A percentile compares a stretch with the other conserved stretches of the same genome.
Evolutionary conservation across 2,888 invertebrate species (phyloP).

Genomic region (Crossocerus cetratus): DNA sequence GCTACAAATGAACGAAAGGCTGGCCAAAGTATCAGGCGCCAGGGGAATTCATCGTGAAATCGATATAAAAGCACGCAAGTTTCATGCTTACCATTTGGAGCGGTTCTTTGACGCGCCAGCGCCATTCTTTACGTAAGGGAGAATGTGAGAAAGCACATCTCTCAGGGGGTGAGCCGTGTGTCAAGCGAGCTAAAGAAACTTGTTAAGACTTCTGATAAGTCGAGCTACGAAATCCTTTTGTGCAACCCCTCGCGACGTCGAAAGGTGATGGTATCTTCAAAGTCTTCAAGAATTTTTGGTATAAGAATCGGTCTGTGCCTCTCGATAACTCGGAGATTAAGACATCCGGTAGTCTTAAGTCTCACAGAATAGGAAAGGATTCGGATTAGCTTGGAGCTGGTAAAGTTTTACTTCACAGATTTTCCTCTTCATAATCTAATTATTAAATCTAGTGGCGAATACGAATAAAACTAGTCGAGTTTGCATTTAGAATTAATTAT

Average conservation of each 20-base stretch:
- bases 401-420: no score
- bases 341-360: not conserved
- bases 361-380: not conserved
- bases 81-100: not conserved
- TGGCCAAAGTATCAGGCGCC: no score
- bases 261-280: constrained; percentile 2
- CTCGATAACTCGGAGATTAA: not conserved
- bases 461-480: no score
- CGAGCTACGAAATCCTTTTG: constrained; percentile 8
- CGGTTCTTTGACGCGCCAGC: not conserved
- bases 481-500: no score
- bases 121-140: not conserved
- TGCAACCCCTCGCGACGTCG: not conserved
- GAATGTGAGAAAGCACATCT: not conserved
- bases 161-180: not conserved
- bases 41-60: not conserved
- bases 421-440: no score
- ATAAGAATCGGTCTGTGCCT: not conserved
- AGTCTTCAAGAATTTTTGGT: not conserved
- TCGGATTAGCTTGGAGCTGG: no score
- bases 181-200: constrained; percentile 12
- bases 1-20: no score
- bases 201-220: constrained; percentile 33
- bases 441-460: no score
- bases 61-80: not conserved